Conservation (phyloP, 2,113 vertebrate genomes). For the Galemys pyrenaicus region DNA sequence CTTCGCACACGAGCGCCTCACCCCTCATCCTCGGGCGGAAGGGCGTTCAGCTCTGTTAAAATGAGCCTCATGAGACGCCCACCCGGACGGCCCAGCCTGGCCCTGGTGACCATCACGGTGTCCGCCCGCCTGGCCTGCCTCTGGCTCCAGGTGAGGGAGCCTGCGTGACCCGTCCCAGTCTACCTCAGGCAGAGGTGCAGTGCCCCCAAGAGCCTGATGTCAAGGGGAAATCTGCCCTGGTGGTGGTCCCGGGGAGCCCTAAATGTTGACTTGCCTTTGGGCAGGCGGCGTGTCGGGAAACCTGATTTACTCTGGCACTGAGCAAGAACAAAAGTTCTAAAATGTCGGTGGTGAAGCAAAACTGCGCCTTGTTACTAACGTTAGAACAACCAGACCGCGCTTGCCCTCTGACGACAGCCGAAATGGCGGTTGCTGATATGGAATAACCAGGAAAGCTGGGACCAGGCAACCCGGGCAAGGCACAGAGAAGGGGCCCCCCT, state of each 20-base stretch:
- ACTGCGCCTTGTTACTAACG: conserved; percentile 66
- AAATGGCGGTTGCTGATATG: conserved; percentile 58
- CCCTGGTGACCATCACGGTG: background rate
- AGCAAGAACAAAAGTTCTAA: conserved; percentile 39
- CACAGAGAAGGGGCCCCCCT: conserved; percentile 1
- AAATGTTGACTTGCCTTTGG: background rate
- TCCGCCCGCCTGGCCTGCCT: background rate
- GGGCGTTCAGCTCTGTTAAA: background rate
- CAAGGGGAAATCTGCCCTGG: background rate
- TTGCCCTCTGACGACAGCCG: conserved; percentile 72
- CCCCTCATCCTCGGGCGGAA: no score
- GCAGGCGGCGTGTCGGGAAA: conserved; percentile 16
- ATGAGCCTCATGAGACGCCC: background rate
- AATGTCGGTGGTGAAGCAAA: conserved; percentile 48
- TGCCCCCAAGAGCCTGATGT: background rate
- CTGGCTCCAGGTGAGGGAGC: background rate
- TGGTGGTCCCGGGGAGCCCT: background rate
- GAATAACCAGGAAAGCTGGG: conserved; percentile 57
- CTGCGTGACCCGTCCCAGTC: background rate
- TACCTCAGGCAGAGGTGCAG: background rate
- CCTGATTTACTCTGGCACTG: conserved; percentile 41
- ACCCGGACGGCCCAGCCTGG: background rate
- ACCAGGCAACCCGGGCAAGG: background rate
- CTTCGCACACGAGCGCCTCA: no score
- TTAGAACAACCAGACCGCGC: conserved; percentile 62